Evolutionary conservation across 1,140 invertebrate species (phyloP).

Genomic region (Musca domestica): DNA sequence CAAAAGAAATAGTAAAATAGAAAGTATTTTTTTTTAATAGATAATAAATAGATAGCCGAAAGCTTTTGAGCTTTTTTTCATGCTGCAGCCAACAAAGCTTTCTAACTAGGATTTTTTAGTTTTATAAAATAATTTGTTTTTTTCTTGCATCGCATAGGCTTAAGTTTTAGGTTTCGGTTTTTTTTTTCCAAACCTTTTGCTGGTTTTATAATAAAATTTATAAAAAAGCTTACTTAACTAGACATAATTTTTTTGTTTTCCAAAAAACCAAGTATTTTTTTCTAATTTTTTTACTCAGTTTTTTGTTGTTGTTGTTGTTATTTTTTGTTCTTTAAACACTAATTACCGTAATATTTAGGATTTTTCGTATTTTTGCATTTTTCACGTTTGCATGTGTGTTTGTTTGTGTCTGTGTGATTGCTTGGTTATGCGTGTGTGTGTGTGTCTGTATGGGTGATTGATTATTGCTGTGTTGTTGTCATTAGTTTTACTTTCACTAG

Average conservation of each 20-base stretch:
- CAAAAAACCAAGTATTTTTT: slow-evolving; percentile 25
- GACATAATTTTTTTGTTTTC: slow-evolving; percentile 18
- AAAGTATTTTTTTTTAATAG: no score
- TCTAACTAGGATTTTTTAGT: no score
- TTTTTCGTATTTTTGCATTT: slow-evolving; percentile 30
- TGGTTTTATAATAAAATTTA: not conserved
- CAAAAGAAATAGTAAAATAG: no score
- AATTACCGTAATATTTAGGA: slow-evolving; percentile 6
- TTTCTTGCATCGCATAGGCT: no score
- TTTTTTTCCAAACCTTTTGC: slow-evolving; percentile 17
- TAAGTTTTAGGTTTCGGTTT: slow-evolving; percentile 25
- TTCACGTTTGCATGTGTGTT: slow-evolving; percentile 26
- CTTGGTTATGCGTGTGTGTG: slow-evolving; percentile 24
- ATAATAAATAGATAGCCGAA: no score
- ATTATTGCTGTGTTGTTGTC: not conserved
- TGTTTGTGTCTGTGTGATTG: slow-evolving; percentile 27
- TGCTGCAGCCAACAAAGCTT: no score
- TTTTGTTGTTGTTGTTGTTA: no score
- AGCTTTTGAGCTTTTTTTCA: no score
- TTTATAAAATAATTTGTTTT: no score
- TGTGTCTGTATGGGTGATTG: slow-evolving; percentile 16
- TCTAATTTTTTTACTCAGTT: not conserved
- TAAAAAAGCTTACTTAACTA: slow-evolving; percentile 17
- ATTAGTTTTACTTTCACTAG: slow-evolving; percentile 22
- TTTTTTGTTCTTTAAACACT: not conserved